These are phyloP conservation scores for Paramormyrops hopkinsi DNA, from an alignment of 2,797 vertebrate species.

Conservation along the genomic window DNA sequence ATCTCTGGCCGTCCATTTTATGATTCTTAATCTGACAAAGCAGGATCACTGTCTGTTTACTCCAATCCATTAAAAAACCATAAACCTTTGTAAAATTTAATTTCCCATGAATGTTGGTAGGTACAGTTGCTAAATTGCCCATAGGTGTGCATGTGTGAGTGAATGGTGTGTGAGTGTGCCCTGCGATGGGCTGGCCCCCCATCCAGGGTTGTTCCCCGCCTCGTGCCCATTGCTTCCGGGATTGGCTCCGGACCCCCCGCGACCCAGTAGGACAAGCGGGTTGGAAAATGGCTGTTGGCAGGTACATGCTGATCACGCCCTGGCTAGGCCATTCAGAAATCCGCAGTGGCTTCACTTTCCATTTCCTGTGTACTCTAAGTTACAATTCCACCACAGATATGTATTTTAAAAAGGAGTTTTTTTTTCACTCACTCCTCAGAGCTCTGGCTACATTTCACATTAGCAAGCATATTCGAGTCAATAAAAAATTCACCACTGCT, in stretches of 20 bases:
- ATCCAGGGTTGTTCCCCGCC: too few species aligned
- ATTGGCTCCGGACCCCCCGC: too few species aligned
- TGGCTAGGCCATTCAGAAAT: background rate
- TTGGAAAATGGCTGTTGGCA: background rate
- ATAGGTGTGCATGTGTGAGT: too few species aligned
- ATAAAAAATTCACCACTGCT: slow-evolving; percentile 59
- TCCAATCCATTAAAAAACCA: background rate
- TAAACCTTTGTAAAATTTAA: background rate
- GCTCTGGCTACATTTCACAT: slow-evolving; percentile 37
- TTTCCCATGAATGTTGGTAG: background rate
- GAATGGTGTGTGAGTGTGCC: too few species aligned
- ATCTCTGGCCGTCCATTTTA: background rate
- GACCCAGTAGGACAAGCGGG: too few species aligned
- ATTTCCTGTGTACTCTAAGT: background rate
- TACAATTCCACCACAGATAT: background rate
- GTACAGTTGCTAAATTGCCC: too few species aligned
- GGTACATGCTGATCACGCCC: background rate
- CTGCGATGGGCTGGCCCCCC: too few species aligned
- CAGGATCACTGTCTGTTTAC: background rate
- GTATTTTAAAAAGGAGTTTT: slow-evolving; percentile 19
- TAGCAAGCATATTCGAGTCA: slow-evolving; percentile 43
- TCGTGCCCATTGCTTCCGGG: too few species aligned
- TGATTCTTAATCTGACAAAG: background rate
- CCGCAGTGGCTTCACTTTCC: background rate
- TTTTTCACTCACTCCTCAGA: slow-evolving; percentile 27